Conservation (phyloP, 2,888 invertebrate species). For the Frankliniella intonsa region DNA sequence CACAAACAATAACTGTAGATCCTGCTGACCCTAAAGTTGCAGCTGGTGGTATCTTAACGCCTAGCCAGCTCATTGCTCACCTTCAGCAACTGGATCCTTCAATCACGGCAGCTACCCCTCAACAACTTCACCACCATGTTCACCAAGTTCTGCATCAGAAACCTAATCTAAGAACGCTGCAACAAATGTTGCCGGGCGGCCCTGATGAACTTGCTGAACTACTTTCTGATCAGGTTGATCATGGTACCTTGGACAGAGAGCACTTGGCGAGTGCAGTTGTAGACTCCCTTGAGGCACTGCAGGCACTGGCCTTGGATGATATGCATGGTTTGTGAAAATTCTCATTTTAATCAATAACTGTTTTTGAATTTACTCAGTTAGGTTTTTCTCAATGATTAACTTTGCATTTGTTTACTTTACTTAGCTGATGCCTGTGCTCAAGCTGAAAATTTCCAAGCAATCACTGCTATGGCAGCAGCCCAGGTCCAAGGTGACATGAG, state of each 20-base stretch:
- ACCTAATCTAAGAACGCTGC: slow-evolving; percentile 33
- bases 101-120: slow-evolving; percentile 52
- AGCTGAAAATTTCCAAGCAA: background rate
- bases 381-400: background rate
- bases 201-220: slow-evolving; percentile 1
- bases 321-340: slow-evolving; percentile 46
- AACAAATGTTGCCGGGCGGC: slow-evolving; percentile 31
- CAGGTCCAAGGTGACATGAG: slow-evolving; percentile 44
- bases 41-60: slow-evolving; percentile 46
- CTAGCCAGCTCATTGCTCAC: slow-evolving; percentile 57
- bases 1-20: background rate
- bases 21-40: background rate
- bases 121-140: slow-evolving; percentile 40
- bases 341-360: background rate
- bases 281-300: slow-evolving; percentile 40
- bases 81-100: slow-evolving; percentile 56
- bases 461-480: slow-evolving; percentile 1
- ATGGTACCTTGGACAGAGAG: background rate
- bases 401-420: background rate
- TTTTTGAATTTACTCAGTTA: too few species aligned
- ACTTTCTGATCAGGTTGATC: slow-evolving; percentile 28
- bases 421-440: background rate
- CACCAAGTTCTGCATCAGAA: slow-evolving; percentile 34
- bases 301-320: slow-evolving; percentile 53
- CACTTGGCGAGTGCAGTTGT: slow-evolving; percentile 9